These are phyloP conservation scores for Osedax fenrisi DNA, from an alignment of 2,888 invertebrate genomes.

Conservation along the genomic window DNA sequence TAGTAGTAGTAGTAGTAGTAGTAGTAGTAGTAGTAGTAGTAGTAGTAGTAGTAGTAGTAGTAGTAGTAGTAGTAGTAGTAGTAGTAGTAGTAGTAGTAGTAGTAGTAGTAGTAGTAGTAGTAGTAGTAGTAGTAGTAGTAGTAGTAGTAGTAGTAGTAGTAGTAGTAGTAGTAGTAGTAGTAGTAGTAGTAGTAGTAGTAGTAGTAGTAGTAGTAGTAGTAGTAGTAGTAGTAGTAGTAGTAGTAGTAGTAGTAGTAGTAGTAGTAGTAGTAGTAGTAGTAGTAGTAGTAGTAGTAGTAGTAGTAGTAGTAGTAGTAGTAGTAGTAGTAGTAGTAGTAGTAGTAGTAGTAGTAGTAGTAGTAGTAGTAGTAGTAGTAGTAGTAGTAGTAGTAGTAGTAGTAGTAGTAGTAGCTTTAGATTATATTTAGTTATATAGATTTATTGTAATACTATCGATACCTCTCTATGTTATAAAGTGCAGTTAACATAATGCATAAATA, in stretches of 20 bases:
- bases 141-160: constrained; percentile 2
- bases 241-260: neutral
- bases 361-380: constrained; percentile 21
- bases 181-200: constrained; percentile 6
- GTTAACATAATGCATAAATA: too few species aligned
- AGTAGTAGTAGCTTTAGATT: neutral
- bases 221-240: constrained; percentile 16
- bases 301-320: constrained; percentile 14
- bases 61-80: constrained; percentile 20
- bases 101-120: constrained; percentile 16
- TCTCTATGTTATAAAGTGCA: too few species aligned
- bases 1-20: constrained; percentile 18
- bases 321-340: constrained; percentile 14
- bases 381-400: constrained; percentile 11
- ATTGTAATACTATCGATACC: too few species aligned
- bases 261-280: constrained; percentile 21
- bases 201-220: constrained; percentile 12
- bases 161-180: constrained; percentile 21
- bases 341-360: neutral
- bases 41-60: constrained; percentile 12
- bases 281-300: constrained; percentile 6
- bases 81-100: neutral
- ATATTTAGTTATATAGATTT: neutral
- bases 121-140: constrained; percentile 16
- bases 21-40: constrained; percentile 8